These are phyloP conservation scores for Elymnias hypermnestra DNA, from an alignment of 1,140 invertebrate species.

Conservation along the genomic window DNA sequence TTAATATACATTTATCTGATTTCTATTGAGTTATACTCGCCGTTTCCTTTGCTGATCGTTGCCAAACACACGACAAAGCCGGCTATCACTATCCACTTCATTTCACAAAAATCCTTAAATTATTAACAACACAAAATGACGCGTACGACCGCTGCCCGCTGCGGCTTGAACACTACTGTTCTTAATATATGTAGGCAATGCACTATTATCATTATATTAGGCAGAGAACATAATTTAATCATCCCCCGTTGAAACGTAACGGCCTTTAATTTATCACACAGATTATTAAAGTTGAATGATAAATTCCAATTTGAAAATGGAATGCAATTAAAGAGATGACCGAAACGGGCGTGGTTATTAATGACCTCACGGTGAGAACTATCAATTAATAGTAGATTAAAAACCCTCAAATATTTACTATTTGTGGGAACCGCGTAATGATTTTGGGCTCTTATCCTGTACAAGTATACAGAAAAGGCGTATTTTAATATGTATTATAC, in stretches of 20 bases:
- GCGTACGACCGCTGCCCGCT: constrained; percentile 26
- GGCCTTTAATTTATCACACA: neutral
- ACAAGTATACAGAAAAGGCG: neutral
- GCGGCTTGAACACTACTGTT: constrained; percentile 38
- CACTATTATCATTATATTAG: constrained; percentile 9
- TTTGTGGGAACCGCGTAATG: constrained; percentile 10
- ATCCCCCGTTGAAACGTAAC: constrained; percentile 13
- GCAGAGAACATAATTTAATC: constrained; percentile 10
- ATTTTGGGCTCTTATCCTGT: neutral
- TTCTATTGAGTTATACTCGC: too few species aligned
- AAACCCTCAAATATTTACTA: constrained; percentile 15
- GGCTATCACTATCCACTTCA: constrained; percentile 43
- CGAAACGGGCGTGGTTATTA: constrained; percentile 25
- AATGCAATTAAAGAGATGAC: constrained; percentile 13
- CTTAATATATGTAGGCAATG: constrained; percentile 26
- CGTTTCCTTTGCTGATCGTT: constrained; percentile 29
- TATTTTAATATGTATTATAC: neutral
- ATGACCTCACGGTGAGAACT: constrained; percentile 20
- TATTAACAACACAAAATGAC: constrained; percentile 38
- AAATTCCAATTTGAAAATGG: constrained; percentile 7
- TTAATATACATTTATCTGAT: too few species aligned
- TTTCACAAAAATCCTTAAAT: constrained; percentile 44
- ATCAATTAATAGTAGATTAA: constrained; percentile 12
- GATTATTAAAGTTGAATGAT: neutral
- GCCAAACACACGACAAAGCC: constrained; percentile 35